These are phyloP conservation scores for Athrips mouffetella DNA, from an alignment of 2,888 invertebrate species.

Conservation along the genomic window DNA sequence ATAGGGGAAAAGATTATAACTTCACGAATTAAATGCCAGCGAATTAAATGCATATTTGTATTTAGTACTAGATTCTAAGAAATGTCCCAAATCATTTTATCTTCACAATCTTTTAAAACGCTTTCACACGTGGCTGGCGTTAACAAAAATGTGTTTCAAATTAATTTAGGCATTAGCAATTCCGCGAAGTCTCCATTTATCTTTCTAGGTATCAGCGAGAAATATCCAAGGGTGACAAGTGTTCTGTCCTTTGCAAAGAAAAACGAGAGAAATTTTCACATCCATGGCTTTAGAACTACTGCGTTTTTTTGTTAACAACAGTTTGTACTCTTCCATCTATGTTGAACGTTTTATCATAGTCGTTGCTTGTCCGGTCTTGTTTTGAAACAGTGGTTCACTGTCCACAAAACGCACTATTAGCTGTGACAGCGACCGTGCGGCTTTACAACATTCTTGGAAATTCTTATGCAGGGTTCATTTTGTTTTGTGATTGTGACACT, in stretches of 20 bases:
- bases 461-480: background rate
- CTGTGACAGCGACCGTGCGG: conserved; percentile 27
- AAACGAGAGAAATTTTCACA: background rate
- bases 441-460: conserved; percentile 11
- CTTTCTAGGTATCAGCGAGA: conserved; percentile 46
- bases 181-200: conserved; percentile 49
- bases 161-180: conserved; percentile 24
- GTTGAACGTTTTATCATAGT: background rate
- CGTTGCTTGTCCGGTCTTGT: background rate
- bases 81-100: background rate
- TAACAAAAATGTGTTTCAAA: conserved; percentile 12
- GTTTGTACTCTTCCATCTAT: background rate
- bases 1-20: conserved; percentile 12
- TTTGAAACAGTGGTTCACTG: conserved; percentile 43
- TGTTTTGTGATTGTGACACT: background rate
- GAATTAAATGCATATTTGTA: too few species aligned
- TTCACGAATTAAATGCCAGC: too few species aligned
- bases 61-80: background rate
- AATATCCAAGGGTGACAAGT: conserved; percentile 33
- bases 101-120: conserved; percentile 5
- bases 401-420: conserved; percentile 45
- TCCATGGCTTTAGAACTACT: background rate
- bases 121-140: conserved; percentile 7
- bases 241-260: conserved; percentile 15
- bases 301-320: background rate